These are phyloP conservation scores for Axea sp. DNA, from an alignment of 2,888 invertebrate genomes.

Conservation along the genomic window DNA sequence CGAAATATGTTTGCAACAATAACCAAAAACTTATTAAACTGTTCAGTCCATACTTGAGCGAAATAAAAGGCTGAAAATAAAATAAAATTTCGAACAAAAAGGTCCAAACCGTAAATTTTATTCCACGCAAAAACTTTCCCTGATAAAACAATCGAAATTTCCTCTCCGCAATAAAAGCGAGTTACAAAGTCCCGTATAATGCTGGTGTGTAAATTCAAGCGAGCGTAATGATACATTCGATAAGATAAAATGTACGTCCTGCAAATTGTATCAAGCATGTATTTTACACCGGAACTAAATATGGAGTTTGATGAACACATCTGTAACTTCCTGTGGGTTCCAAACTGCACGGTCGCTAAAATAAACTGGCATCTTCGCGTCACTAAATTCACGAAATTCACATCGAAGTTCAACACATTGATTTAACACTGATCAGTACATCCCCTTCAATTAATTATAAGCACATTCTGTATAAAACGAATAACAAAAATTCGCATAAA, in stretches of 20 bases:
- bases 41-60: too few relatives aligned
- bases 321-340: constrained; percentile 48
- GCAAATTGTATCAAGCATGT: constrained; percentile 41
- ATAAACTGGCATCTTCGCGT: constrained; percentile 28
- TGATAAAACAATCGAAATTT: constrained; percentile 54
- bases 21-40: constrained; percentile 28
- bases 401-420: constrained; percentile 33
- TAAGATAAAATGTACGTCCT: constrained; percentile 49
- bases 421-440: constrained; percentile 21
- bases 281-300: constrained; percentile 47
- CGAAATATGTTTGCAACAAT: constrained; percentile 30
- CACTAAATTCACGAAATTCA: constrained; percentile 47
- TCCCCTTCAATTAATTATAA: constrained; percentile 51
- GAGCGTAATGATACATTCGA: constrained; percentile 51
- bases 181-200: constrained; percentile 32
- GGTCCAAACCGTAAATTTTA: constrained; percentile 26
- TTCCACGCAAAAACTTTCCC: constrained; percentile 25
- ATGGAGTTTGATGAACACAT: constrained; percentile 60
- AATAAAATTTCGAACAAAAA: too few relatives aligned
- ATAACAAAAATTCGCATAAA: constrained; percentile 1
- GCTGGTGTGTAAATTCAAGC: constrained; percentile 39
- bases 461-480: constrained; percentile 5
- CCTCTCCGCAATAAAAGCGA: constrained; percentile 47
- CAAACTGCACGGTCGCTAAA: constrained; percentile 15
- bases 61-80: too few relatives aligned